Evolutionary conservation across 2,888 invertebrate genomes (phyloP), one percentile per base, ranked within the genome.

Genomic region (Beris chalybata): DNA sequence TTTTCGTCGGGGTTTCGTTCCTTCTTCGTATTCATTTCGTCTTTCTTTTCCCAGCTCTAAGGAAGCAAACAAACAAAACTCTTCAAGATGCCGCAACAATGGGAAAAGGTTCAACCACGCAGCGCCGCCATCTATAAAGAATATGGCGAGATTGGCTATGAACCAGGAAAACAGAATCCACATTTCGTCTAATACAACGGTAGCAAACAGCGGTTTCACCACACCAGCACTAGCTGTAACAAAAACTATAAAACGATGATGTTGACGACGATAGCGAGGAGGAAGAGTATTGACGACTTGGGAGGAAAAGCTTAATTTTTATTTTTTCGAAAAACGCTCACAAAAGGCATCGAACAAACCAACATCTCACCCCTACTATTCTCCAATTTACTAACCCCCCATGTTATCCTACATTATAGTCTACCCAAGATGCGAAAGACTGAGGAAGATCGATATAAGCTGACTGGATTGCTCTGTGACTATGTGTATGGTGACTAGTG

Each of bases 391-490:
- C 38, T 5, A 38, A 38, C 38, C 7, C 38, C 9, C 38, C 9
- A 38, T 38, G 1, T 38, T 38, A 38, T 9, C 9, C 38, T 5
- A 38, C 9, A 38, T 38, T 54, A 31, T 31, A 54, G 54, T 54
- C 58, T 38, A 9, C 38, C 15, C n/a, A 30, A 38, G 13, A n/a
- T 32, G 45, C 38, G 38, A 32, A 15, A 55, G 66, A 57, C 64
- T 66, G 69, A 64, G 69, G 50, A 69, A 45, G 66, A 69, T 69
- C 69, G 66, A 69, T 69, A 69, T 64, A 61, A 61, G 61, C 61
- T 52, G 56, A 52, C 47, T 56, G 57, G 56, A 47, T 50, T 11
- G 56, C 61, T 58, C 44, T 44, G 45, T 58, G 61, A 50, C 61
- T 61, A 52, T 52, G 61, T 61, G 50, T 43, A 61, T 50, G 52